Percentiles rank a stretch among this genome's conserved stretches.
phyloP scores from a whole-genome alignment of 2,888 invertebrate genomes.

The Ernsta delagoae region DNA sequence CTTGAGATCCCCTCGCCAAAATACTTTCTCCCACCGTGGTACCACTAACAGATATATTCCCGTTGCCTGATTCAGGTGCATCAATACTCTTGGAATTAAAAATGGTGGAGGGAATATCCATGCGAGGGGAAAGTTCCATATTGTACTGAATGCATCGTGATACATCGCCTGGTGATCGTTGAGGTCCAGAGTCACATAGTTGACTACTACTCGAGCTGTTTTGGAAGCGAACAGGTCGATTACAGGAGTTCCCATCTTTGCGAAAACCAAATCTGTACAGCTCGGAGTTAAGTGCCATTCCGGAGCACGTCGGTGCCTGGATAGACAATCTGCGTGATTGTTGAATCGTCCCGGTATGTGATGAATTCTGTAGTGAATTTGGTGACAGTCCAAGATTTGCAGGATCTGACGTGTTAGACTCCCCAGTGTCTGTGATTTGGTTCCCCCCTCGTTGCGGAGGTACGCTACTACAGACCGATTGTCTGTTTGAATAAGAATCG shows the following conservation, averaged over 20 bases:
- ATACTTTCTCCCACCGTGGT: constrained; percentile 42
- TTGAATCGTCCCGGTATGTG: constrained; percentile 38
- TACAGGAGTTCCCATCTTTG: constrained; percentile 19
- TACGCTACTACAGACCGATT: constrained; percentile 37
- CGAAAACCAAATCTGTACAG: constrained; percentile 7
- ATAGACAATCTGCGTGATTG: constrained; percentile 34
- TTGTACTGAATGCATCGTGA: constrained; percentile 35
- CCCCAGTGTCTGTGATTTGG: constrained; percentile 31
- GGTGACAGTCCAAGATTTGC: constrained; percentile 12
- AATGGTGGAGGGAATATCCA: constrained; percentile 46
- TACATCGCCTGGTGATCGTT: constrained; percentile 10
- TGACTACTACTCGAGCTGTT: constrained; percentile 18
- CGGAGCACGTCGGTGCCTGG: constrained; percentile 17
- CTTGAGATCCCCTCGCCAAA: constrained; percentile 36
- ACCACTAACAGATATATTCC: constrained; percentile 42
- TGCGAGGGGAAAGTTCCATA: constrained; percentile 41
- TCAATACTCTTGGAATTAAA: constrained; percentile 44
- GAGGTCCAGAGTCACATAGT: constrained; percentile 13
- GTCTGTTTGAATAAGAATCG: constrained; percentile 37
- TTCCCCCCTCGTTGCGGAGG: constrained; percentile 39
- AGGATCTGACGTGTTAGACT: constrained; percentile 30
- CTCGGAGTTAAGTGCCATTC: constrained; percentile 36
- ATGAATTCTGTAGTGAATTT: constrained; percentile 27
- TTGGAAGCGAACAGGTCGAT: constrained; percentile 24
- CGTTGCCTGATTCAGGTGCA: constrained; percentile 40